Base-by-base conservation (phyloP, 2,797 vertebrate species). In the Petrocephalus sullivani region DNA sequence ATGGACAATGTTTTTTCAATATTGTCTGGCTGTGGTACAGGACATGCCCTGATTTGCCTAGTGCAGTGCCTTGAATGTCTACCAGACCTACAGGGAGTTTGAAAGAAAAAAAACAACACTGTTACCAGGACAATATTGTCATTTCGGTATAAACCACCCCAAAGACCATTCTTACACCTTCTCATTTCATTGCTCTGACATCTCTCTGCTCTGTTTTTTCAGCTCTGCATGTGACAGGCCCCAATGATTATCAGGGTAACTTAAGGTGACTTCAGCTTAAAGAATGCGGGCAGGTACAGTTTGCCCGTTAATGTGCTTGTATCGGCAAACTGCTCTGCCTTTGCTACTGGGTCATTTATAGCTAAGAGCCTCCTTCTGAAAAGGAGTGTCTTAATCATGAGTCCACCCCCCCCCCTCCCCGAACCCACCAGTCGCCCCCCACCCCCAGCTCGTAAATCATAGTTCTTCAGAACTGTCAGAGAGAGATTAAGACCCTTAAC, bases 291-390 rank as follows among this genome's bases (percentile, higher is more conserved):
- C 1, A 6, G 41, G 37, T 58, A 6, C 6, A 28, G 84, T 33
- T 57, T 57, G 14, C 56, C 21, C 37, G 85, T 58, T 12, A 61
- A 64, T n/a, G 41, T 51, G 12, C 75, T 51, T 12, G 58, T 3
- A 23, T 33, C 8, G 53, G 56, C 19, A 28, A 9, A n/a, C 9
- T 0, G 33, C 87, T 64, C 6, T 88, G 88, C 82, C 14, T 89
- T 81, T 86, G 89, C 51, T 84, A 49, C 88, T 90, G 56, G 92
- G 89, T 92, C 92, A 88, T 91, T 89, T 87, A 82, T 71, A 91
- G 82, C 92, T 91, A 90, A 93, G 90, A 92, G 90, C 14, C 6
- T 86, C 37, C 41, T 88, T 91, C 58, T 37, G 83, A 75, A 83
- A n/a, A 87, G 82, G 89, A 89, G 10, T 89, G 89, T 92, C 91